Percentiles rank a stretch among this genome's conserved stretches.
Conservation (phyloP, 1,140 invertebrate genomes). For the Aphelinus atriplicis region DNA sequence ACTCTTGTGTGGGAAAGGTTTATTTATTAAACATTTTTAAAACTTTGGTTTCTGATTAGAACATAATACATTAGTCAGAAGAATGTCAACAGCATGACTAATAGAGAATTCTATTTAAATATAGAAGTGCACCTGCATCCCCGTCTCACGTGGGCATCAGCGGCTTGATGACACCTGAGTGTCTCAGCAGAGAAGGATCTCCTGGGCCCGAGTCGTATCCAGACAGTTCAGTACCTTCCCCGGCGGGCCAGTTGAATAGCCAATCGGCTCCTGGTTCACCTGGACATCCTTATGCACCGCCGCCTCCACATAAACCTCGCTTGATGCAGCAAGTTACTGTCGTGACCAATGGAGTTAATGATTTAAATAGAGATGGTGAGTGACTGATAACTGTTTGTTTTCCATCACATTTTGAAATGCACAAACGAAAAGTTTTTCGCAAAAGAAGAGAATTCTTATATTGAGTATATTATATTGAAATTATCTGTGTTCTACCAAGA, state of each 20-base stretch:
- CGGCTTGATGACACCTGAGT: slow-evolving; percentile 88
- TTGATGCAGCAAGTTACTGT: slow-evolving; percentile 72
- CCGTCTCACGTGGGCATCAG: slow-evolving; percentile 88
- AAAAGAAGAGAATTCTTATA: no score
- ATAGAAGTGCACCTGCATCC: slow-evolving; percentile 90
- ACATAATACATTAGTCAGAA: not conserved
- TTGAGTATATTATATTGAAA: no score
- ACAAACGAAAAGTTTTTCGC: no score
- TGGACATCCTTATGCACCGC: slow-evolving; percentile 66
- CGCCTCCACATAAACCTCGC: slow-evolving; percentile 66
- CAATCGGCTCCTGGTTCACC: slow-evolving; percentile 80
- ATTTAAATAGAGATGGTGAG: slow-evolving; percentile 69
- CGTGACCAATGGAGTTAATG: slow-evolving; percentile 72
- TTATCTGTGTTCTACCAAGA: no score
- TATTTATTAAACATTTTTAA: slow-evolving; percentile 11
- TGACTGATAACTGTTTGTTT: no score
- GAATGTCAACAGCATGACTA: not conserved
- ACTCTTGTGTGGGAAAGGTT: no score
- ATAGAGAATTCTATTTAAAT: not conserved
- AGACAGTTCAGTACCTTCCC: slow-evolving; percentile 67
- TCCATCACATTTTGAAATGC: no score
- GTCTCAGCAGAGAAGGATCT: slow-evolving; percentile 85
- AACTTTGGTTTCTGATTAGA: not conserved
- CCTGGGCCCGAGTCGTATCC: slow-evolving; percentile 74
- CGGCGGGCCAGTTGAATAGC: slow-evolving; percentile 69